phyloP scores from a whole-genome alignment of 1,140 invertebrate species.

The Conus betulinus region DNA sequence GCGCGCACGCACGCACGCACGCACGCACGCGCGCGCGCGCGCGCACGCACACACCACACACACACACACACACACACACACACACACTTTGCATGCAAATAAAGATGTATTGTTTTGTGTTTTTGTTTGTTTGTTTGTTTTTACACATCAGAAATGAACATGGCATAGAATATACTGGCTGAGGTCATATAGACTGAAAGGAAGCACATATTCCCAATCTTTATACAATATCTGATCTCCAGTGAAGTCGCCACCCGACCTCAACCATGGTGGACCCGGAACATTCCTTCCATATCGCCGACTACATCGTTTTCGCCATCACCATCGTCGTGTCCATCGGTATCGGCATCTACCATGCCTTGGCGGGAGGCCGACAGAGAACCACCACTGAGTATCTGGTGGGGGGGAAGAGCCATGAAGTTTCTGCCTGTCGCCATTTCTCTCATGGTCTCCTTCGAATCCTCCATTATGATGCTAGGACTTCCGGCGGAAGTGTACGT shows the following conservation, averaged over 20 bases:
- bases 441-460: slow-evolving; percentile 66
- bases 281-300: slow-evolving; percentile 56
- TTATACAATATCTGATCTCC: background rate
- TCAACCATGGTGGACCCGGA: slow-evolving; percentile 43
- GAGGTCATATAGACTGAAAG: background rate
- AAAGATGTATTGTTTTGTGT: too few relatives aligned
- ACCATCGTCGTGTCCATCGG: slow-evolving; percentile 77
- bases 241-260: background rate
- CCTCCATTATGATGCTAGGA: slow-evolving; percentile 75
- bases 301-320: slow-evolving; percentile 62
- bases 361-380: slow-evolving; percentile 90
- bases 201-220: background rate
- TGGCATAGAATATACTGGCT: background rate
- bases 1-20: too few relatives aligned
- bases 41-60: too few relatives aligned
- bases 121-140: too few relatives aligned
- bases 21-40: too few relatives aligned
- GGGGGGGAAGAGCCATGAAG: slow-evolving; percentile 79
- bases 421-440: slow-evolving; percentile 67
- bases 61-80: too few relatives aligned
- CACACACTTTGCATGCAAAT: too few relatives aligned
- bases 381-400: slow-evolving; percentile 88
- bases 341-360: slow-evolving; percentile 88
- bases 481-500: slow-evolving; percentile 64
- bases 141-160: too few relatives aligned